A percentile compares a stretch with the other conserved stretches of the same genome.
Conservation (phyloP, 92 coral and sea anemone genomes). For the Galaxea fascicularis region DNA sequence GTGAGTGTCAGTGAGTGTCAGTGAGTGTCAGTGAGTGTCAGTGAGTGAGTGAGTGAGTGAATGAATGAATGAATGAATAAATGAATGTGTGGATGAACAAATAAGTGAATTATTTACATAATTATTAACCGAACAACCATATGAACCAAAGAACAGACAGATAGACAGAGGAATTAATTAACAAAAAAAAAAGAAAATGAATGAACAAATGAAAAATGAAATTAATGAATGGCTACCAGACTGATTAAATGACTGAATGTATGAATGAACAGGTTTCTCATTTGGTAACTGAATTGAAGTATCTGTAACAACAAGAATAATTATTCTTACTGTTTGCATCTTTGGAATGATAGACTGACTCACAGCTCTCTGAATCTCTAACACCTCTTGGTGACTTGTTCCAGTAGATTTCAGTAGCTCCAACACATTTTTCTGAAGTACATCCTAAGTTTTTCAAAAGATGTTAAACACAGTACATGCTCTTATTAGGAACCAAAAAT, state of each 20-base stretch:
- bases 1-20: background rate
- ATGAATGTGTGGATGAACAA: too few species aligned
- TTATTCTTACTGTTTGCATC: constrained; percentile 69
- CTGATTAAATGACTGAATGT: background rate
- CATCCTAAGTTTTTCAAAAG: constrained; percentile 28
- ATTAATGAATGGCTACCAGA: background rate
- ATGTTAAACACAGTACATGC: background rate
- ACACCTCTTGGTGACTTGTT: constrained; percentile 71
- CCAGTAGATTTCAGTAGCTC: constrained; percentile 85
- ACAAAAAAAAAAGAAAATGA: background rate
- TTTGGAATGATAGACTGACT: constrained; percentile 81
- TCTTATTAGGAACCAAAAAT: too few species aligned
- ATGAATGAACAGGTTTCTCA: background rate
- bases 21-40: too few species aligned
- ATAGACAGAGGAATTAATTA: too few species aligned
- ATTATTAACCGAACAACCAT: too few species aligned
- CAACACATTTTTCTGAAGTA: constrained; percentile 53
- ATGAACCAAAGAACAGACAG: too few species aligned
- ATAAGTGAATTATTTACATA: too few species aligned
- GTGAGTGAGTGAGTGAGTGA: background rate
- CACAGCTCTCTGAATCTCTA: constrained; percentile 74
- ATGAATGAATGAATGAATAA: background rate
- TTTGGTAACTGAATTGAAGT: background rate
- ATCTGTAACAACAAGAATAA: background rate
- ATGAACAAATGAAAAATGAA: background rate